Percentiles rank a stretch among this genome's conserved stretches.
These are phyloP conservation scores for Actinemys pallida DNA, from an alignment of 2,113 vertebrate species.

Conservation along the genomic window DNA sequence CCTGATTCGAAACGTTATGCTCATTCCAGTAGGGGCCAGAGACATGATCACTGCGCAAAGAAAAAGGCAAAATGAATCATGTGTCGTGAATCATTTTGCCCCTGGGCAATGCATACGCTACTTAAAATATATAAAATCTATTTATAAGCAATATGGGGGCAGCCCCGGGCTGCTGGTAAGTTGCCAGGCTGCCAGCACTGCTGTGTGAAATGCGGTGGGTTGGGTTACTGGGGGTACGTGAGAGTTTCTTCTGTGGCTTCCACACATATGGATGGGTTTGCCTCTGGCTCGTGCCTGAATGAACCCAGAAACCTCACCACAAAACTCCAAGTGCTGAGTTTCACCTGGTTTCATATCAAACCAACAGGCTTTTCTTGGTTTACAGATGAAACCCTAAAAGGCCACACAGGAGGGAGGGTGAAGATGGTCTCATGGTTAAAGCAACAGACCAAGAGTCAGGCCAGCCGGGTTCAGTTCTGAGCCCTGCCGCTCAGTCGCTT, in stretches of 20 bases:
- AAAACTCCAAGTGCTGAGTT: neutral
- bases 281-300: neutral
- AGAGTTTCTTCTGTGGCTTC: neutral
- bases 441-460: neutral
- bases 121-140: constrained; percentile 30
- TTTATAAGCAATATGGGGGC: constrained; percentile 2
- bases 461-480: neutral
- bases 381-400: neutral
- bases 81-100: neutral
- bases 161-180: constrained; percentile 10
- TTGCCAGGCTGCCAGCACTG: neutral
- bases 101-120: neutral
- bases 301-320: neutral
- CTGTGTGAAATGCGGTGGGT: neutral
- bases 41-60: constrained; percentile 57
- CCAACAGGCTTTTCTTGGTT: neutral
- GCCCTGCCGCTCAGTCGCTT: neutral
- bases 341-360: neutral
- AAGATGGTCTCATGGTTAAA: neutral
- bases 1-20: constrained; percentile 56
- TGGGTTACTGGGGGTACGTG: neutral
- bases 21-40: constrained; percentile 52
- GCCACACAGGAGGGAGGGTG: neutral
- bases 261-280: accelerated
- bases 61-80: constrained; percentile 12